Percentiles rank a stretch among this genome's conserved stretches.
phyloP scores from a whole-genome alignment of 2,113 vertebrate species.

The Cochlearius cochlearius region DNA sequence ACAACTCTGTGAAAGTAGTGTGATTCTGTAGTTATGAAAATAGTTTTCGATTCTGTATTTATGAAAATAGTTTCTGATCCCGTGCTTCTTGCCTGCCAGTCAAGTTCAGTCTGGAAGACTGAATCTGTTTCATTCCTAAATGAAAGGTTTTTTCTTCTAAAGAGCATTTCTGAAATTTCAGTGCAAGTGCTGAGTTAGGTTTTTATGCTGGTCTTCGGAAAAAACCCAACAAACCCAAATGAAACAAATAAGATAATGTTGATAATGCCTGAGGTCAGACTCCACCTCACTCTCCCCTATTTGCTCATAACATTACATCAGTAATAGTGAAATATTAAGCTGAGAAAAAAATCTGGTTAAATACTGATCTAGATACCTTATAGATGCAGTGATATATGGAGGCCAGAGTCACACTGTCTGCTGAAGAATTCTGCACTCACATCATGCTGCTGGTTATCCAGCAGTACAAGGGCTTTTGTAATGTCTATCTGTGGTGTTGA shows the following conservation, averaged over 20 bases:
- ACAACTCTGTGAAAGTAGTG: fast-evolving
- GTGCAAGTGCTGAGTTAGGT: not conserved
- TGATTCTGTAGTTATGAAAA: not conserved
- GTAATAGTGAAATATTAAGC: not conserved
- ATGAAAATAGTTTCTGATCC: not conserved
- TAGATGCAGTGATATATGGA: not conserved
- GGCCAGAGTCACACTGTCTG: not conserved
- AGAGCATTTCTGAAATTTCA: not conserved
- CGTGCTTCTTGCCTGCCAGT: not conserved
- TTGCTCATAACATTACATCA: not conserved
- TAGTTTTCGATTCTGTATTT: not conserved
- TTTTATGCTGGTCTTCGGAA: not conserved
- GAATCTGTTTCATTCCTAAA: not conserved
- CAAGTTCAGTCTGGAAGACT: not conserved
- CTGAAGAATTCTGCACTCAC: not conserved
- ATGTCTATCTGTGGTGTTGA: not conserved
- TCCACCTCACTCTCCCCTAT: not conserved
- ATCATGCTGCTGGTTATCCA: not conserved
- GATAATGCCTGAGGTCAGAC: not conserved
- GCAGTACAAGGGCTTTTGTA: not conserved
- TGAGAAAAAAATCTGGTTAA: not conserved
- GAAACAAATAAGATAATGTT: not conserved
- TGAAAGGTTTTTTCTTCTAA: not conserved
- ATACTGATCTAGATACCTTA: not conserved
- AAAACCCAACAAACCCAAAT: not conserved